A percentile compares a stretch with the other conserved stretches of the same genome.
Conservation (phyloP, 1,140 invertebrate genomes). For the Drosophila littoralis region DNA sequence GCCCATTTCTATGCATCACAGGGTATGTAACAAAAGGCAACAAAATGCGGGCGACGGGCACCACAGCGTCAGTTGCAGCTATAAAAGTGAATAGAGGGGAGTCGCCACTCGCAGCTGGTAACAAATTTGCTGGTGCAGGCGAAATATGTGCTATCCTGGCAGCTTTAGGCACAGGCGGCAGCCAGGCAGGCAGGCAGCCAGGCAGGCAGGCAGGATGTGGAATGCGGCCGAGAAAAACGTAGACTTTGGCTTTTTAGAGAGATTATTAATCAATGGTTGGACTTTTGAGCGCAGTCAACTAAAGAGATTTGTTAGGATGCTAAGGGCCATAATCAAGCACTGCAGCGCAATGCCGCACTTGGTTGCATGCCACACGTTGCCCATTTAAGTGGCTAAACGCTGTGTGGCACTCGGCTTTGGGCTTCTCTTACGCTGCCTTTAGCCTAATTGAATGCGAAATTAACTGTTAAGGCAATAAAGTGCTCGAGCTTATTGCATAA, state of each 20-base stretch:
- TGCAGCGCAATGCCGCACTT: not conserved
- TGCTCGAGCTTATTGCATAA: constrained; percentile 10
- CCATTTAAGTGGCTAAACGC: constrained; percentile 27
- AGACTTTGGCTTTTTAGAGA: constrained; percentile 24
- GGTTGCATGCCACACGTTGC: constrained; percentile 13
- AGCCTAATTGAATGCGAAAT: constrained; percentile 74
- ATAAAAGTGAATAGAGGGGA: not conserved
- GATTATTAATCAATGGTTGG: constrained; percentile 54
- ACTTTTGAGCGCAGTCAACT: constrained; percentile 25
- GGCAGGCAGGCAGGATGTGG: constrained; percentile 11
- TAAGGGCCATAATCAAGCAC: constrained; percentile 21
- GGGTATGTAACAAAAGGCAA: constrained; percentile 11
- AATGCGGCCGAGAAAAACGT: constrained; percentile 2
- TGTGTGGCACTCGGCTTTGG: not conserved
- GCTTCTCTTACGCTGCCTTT: constrained; percentile 29
- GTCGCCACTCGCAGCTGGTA: constrained; percentile 24
- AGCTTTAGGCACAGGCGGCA: constrained; percentile 20
- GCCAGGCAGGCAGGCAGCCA: not conserved
- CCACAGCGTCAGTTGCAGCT: constrained; percentile 12
- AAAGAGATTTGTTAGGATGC: constrained; percentile 31
- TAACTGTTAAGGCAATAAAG: constrained; percentile 60
- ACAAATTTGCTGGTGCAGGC: constrained; percentile 40
- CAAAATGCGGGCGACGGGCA: constrained; percentile 8
- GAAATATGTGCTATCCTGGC: constrained; percentile 36
- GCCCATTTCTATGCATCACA: not conserved